Percentiles rank a stretch among this genome's conserved stretches.
Conservation (phyloP, 2,888 invertebrate genomes). For the Tiphia femorata region DNA sequence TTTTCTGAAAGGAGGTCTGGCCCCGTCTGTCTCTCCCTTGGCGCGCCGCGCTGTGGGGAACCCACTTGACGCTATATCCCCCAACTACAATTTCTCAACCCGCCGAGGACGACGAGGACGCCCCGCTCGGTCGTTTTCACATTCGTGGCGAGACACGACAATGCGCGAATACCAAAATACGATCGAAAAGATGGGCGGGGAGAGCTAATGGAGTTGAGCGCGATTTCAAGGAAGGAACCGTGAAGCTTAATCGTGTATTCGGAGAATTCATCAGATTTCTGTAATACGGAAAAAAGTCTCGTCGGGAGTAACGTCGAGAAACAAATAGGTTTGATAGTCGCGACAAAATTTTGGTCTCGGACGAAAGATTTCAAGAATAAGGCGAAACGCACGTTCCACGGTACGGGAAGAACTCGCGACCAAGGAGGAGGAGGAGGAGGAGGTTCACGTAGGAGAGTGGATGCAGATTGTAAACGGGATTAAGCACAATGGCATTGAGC, state of each 20-base stretch:
- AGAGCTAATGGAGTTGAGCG: too few species aligned
- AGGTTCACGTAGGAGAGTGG: background rate
- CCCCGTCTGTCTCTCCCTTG: background rate
- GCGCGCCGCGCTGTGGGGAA: conserved; percentile 58
- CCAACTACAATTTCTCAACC: conserved; percentile 14
- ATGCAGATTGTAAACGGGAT: conserved; percentile 34
- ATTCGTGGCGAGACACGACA: conserved; percentile 45
- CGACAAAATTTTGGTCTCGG: too few species aligned
- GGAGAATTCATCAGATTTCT: too few species aligned
- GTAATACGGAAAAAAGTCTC: too few species aligned
- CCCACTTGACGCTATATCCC: conserved; percentile 64
- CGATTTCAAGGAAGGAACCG: background rate
- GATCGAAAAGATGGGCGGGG: too few species aligned
- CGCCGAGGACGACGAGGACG: too few species aligned
- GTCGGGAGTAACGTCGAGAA: too few species aligned
- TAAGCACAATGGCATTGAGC: conserved; percentile 44
- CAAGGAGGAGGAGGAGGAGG: background rate
- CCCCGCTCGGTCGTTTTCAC: conserved; percentile 54
- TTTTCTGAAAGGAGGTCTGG: conserved; percentile 59
- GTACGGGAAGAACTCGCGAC: too few species aligned
- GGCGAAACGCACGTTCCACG: too few species aligned
- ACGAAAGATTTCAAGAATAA: too few species aligned
- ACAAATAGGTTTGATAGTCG: too few species aligned
- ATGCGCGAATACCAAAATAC: conserved; percentile 36
- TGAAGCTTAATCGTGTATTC: too few species aligned